Percentiles rank a stretch among this genome's conserved stretches.
phyloP scores from a whole-genome alignment of 2,888 invertebrate genomes.

The Epinotia brunnichana region DNA sequence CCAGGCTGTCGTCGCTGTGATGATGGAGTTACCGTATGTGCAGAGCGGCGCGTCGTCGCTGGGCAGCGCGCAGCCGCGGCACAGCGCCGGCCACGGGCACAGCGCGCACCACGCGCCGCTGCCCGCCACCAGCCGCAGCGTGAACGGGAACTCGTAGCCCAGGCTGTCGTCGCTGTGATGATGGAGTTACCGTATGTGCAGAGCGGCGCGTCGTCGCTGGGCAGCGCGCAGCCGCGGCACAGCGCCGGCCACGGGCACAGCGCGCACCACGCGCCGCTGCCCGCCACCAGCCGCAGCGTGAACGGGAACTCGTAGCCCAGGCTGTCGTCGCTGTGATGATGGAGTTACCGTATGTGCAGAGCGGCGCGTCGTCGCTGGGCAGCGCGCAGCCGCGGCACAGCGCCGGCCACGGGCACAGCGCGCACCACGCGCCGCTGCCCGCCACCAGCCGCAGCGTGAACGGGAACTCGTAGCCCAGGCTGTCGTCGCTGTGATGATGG shows the following conservation, averaged over 20 bases:
- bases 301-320: conserved; percentile 56
- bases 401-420: conserved; percentile 89
- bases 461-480: conserved; percentile 56
- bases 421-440: conserved; percentile 27
- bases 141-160: conserved; percentile 56
- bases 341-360: conserved; percentile 56
- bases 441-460: no score
- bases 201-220: conserved; percentile 85
- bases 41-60: conserved; percentile 84
- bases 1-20: conserved; percentile 94
- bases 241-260: conserved; percentile 91
- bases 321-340: no score
- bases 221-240: conserved; percentile 93
- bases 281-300: no score
- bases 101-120: conserved; percentile 56
- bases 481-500: no score
- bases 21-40: conserved; percentile 50
- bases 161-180: no score
- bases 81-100: conserved; percentile 92
- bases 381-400: conserved; percentile 94
- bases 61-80: conserved; percentile 92
- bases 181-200: conserved; percentile 49
- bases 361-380: conserved; percentile 85
- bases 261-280: conserved; percentile 40
- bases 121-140: no score